Percentiles rank a stretch among this genome's conserved stretches.
These are phyloP conservation scores for Cantharis rustica DNA, from an alignment of 2,888 invertebrate species.

Conservation along the genomic window DNA sequence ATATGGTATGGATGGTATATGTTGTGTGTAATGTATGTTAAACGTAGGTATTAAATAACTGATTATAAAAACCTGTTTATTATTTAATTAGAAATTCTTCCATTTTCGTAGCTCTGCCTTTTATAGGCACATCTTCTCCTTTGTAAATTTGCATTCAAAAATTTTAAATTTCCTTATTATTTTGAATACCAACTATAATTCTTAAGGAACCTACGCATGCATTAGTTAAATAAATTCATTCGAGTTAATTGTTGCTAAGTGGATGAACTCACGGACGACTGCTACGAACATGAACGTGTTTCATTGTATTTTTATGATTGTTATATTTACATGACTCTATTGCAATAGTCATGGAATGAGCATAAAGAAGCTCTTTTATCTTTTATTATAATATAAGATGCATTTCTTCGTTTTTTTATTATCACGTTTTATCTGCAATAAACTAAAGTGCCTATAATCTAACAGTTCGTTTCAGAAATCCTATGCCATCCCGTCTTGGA, in stretches of 20 bases:
- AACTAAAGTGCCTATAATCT: not conserved
- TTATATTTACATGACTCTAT: not conserved
- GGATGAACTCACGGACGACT: not conserved
- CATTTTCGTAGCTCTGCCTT: not conserved
- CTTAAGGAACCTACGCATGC: not conserved
- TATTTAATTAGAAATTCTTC: not conserved
- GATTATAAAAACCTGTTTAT: not conserved
- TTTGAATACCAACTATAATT: not conserved
- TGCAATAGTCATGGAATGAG: not conserved
- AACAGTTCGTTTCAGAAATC: too few relatives aligned
- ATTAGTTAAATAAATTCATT: not conserved
- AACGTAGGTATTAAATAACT: not conserved
- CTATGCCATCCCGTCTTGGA: too few relatives aligned
- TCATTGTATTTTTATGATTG: not conserved
- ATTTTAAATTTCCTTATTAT: not conserved
- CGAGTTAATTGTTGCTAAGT: not conserved
- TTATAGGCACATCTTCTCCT: not conserved
- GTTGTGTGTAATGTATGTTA: not conserved
- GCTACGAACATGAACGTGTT: not conserved
- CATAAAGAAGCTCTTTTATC: not conserved
- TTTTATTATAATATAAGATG: not conserved
- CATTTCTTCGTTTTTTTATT: not conserved
- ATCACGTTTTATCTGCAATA: not conserved
- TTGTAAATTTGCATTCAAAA: not conserved
- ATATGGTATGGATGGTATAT: not conserved